Base-by-base conservation (phyloP, 2,113 vertebrate species). In the Motacilla alba region DNA sequence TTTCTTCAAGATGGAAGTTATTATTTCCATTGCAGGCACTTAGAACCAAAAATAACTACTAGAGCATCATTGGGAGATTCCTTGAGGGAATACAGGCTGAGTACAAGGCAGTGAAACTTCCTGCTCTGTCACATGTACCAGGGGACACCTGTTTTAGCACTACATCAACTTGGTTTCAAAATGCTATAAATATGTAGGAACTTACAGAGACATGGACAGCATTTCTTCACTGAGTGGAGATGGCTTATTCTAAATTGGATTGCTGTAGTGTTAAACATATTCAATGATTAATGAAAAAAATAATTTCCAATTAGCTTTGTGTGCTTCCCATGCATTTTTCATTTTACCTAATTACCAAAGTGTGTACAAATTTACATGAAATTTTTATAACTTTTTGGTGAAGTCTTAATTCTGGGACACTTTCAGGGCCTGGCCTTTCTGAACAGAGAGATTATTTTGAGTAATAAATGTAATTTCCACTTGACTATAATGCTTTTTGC, bases 161-260 rank as follows among this genome's bases (percentile, higher is more conserved):
- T 53, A 15, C 3, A 7, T 28, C 30, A 77, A 18, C 6, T 13
- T 2, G 0, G 2, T 43, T 81, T 49, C 33, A 81, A 87, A 90
- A 69, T 8, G 6, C 37, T 56, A 47, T 11, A 47, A 91, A 60
- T 7, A 9, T 17, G 16, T 11, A 77, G 18, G 41, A 60, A 52
- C 1, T 0, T 4, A 69, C 0, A 2, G 15, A 60, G 20, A 26
- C 26, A n/a, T 28, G 11, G 14, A 43, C 6, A 35, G 3, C 4
- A 39, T 49, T 84, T 70, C 37, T 89, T 26, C 39, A 44, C 4
- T 19, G 58, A 56, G 10, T 21, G 1, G 20, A 68, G 35, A 50
- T 0, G 0, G 9, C 15, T n/a, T 66, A 62, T 31, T 81, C 37
- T 24, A 22, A 43, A 14, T 89, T 31, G 67, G 7, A 74, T 15